Percentiles rank a stretch among this genome's conserved stretches.
phyloP scores from a whole-genome alignment of 2,797 vertebrate genomes.

The Galago senegalensis region DNA sequence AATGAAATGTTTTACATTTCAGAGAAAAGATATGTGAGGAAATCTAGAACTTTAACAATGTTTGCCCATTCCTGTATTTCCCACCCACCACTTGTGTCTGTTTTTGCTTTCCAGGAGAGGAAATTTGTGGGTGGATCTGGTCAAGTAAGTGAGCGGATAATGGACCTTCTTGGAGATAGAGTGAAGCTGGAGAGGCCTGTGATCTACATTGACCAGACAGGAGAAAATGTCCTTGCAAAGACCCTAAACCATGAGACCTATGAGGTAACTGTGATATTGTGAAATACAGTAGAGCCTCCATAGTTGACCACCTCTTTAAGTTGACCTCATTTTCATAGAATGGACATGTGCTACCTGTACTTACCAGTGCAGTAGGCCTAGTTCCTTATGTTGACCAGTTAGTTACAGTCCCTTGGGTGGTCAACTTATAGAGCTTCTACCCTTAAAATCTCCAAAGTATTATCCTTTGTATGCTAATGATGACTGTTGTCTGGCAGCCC shows the following conservation, averaged over 20 bases:
- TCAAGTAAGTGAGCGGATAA: conserved; percentile 96
- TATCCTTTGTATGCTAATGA: background rate
- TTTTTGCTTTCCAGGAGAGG: conserved; percentile 92
- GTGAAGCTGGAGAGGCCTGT: conserved; percentile 95
- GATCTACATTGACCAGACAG: conserved; percentile 93
- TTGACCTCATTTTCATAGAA: too few species aligned
- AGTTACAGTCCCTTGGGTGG: too few species aligned
- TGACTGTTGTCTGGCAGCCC: background rate
- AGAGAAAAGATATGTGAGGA: background rate
- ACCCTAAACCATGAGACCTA: conserved; percentile 94
- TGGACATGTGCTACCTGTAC: too few species aligned
- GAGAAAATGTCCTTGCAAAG: conserved; percentile 93
- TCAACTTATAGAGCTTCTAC: background rate
- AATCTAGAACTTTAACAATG: background rate
- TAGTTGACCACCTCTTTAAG: too few species aligned
- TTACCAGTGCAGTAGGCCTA: too few species aligned
- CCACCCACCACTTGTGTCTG: background rate
- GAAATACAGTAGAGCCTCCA: background rate
- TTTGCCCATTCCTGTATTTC: background rate
- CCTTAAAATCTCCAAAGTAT: background rate
- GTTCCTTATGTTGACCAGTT: too few species aligned
- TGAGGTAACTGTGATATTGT: conserved; percentile 87
- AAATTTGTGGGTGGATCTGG: conserved; percentile 96
- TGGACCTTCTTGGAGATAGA: conserved; percentile 92
- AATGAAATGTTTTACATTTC: background rate